A percentile compares a stretch with the other conserved stretches of the same genome.
These are phyloP conservation scores for Zaprionus ghesquierei DNA, from an alignment of 1,140 invertebrate genomes.

Conservation along the genomic window DNA sequence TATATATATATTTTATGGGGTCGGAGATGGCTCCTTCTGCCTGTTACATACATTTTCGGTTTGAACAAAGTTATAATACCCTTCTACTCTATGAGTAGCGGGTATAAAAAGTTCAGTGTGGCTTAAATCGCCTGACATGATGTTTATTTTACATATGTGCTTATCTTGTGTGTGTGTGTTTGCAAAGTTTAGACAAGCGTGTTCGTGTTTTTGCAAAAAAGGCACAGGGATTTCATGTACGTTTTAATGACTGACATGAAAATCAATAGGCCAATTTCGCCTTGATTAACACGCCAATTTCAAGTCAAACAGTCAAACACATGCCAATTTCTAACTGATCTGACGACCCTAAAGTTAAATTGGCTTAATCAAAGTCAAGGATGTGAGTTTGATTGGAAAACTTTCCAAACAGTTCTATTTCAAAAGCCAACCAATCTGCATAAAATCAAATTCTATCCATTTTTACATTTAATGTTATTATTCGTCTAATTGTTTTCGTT, in stretches of 20 bases:
- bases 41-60: too few relatives aligned
- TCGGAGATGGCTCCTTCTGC: too few relatives aligned
- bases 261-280: conserved; percentile 61
- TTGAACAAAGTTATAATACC: too few relatives aligned
- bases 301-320: conserved; percentile 14
- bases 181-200: conserved; percentile 50
- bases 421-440: too few relatives aligned
- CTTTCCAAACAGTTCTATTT: background rate
- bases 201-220: conserved; percentile 46
- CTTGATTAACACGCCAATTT: conserved; percentile 59
- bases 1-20: too few relatives aligned
- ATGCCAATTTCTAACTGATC: conserved; percentile 12
- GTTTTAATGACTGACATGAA: conserved; percentile 62
- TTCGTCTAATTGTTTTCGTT: too few relatives aligned
- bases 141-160: conserved; percentile 13
- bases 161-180: background rate
- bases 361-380: conserved; percentile 6
- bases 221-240: conserved; percentile 47
- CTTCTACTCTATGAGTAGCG: too few relatives aligned
- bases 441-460: too few relatives aligned
- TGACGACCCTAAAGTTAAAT: background rate
- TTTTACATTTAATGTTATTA: too few relatives aligned
- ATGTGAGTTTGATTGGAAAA: background rate
- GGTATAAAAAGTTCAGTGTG: conserved; percentile 41
- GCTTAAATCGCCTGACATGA: conserved; percentile 47